Conservation (phyloP, 2,888 invertebrate genomes). For the Brachylomia viminalis region DNA sequence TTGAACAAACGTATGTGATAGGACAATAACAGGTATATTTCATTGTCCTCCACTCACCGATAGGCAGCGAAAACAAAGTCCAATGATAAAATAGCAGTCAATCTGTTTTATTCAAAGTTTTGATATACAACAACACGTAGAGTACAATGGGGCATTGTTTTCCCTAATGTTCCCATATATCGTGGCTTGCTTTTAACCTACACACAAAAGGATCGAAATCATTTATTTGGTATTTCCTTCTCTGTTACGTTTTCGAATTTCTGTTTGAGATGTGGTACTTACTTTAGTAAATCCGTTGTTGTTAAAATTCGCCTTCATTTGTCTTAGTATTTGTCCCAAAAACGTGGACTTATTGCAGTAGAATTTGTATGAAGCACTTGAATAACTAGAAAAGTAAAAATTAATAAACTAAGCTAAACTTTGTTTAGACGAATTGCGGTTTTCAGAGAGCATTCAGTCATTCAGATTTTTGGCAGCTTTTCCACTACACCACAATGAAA, state of each 20-base stretch:
- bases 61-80: conserved; percentile 60
- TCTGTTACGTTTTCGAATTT: conserved; percentile 71
- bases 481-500: neutral
- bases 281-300: conserved; percentile 61
- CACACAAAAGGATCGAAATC: conserved; percentile 81
- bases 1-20: conserved; percentile 26
- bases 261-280: conserved; percentile 68
- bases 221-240: conserved; percentile 80
- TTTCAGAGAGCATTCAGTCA: neutral
- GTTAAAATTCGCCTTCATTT: conserved; percentile 52
- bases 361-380: conserved; percentile 1
- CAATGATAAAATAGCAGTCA: conserved; percentile 71
- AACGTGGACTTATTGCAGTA: conserved; percentile 7
- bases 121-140: conserved; percentile 72
- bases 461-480: neutral
- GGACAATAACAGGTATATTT: conserved; percentile 35
- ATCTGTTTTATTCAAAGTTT: conserved; percentile 76
- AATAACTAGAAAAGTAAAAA: neutral
- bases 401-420: no score
- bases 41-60: conserved; percentile 44
- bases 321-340: conserved; percentile 1
- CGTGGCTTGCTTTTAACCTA: conserved; percentile 79
- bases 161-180: conserved; percentile 84
- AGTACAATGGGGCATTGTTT: conserved; percentile 82
- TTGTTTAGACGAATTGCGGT: neutral